A percentile compares a stretch with the other conserved stretches of the same genome.
These are phyloP conservation scores for Palaemon carinicauda DNA, from an alignment of 1,140 invertebrate species.

Conservation along the genomic window DNA sequence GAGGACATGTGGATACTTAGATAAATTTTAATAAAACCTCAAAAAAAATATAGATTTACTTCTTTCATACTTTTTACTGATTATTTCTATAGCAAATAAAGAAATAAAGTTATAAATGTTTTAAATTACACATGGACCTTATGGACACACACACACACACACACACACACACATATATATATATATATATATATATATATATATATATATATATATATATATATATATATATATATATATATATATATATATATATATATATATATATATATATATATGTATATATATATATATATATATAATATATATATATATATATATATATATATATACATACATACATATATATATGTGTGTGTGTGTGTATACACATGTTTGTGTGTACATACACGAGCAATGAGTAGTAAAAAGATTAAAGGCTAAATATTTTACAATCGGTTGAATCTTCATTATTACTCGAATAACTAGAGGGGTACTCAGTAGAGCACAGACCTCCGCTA, in stretches of 20 bases:
- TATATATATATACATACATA: background rate
- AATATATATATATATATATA: background rate
- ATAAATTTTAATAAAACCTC: too few relatives aligned
- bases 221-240: background rate
- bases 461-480: too few relatives aligned
- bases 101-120: too few relatives aligned
- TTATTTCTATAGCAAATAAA: too few relatives aligned
- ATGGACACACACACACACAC: background rate
- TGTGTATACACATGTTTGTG: background rate
- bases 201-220: background rate
- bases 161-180: too few relatives aligned
- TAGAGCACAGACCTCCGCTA: too few relatives aligned
- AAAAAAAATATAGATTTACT: too few relatives aligned
- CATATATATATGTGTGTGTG: background rate
- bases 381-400: background rate
- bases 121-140: background rate
- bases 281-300: background rate
- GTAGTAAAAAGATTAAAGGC: background rate
- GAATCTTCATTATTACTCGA: too few relatives aligned
- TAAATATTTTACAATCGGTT: too few relatives aligned
- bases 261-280: conserved; percentile 6
- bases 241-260: background rate
- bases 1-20: too few relatives aligned
- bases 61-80: too few relatives aligned
- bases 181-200: too few relatives aligned